Percentiles rank a stretch among this genome's conserved stretches.
phyloP scores from a whole-genome alignment of 2,113 vertebrate species.

The Recurvirostra avosetta region DNA sequence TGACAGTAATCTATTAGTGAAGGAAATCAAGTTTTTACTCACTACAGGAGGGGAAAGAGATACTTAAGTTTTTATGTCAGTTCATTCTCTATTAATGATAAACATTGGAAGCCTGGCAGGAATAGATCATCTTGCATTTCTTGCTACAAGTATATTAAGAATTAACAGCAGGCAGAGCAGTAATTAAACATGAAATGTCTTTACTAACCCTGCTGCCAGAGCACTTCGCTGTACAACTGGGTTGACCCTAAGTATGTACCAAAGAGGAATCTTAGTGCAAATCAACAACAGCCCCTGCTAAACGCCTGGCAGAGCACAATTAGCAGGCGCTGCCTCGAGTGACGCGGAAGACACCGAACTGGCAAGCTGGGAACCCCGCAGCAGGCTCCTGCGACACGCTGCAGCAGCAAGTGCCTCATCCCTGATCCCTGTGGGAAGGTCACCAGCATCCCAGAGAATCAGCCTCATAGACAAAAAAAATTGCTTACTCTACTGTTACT shows the following conservation, averaged over 20 bases:
- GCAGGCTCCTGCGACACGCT: too few relatives aligned
- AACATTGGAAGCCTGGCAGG: not conserved
- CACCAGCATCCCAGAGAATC: not conserved
- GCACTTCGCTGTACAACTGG: not conserved
- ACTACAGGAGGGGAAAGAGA: not conserved
- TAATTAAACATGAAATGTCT: not conserved
- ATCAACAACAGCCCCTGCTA: not conserved
- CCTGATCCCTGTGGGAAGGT: not conserved
- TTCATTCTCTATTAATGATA: not conserved
- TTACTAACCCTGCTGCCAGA: not conserved
- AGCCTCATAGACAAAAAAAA: rapidly evolving
- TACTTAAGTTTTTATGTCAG: not conserved
- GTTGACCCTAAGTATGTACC: not conserved
- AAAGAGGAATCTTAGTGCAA: rapidly evolving
- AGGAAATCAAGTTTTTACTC: slow-evolving; percentile 35
- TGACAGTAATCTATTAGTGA: not conserved
- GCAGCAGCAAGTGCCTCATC: too few relatives aligned
- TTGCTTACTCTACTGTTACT: rapidly evolving
- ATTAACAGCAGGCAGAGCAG: not conserved
- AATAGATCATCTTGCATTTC: not conserved
- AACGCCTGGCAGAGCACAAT: rapidly evolving
- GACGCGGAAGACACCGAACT: rapidly evolving
- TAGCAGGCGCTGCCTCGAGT: rapidly evolving
- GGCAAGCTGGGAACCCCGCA: not conserved
- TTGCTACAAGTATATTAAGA: not conserved